A percentile compares a stretch with the other conserved stretches of the same genome.
These are phyloP conservation scores for Eremophila alpestris DNA, from an alignment of 2,797 vertebrate species.

Conservation along the genomic window DNA sequence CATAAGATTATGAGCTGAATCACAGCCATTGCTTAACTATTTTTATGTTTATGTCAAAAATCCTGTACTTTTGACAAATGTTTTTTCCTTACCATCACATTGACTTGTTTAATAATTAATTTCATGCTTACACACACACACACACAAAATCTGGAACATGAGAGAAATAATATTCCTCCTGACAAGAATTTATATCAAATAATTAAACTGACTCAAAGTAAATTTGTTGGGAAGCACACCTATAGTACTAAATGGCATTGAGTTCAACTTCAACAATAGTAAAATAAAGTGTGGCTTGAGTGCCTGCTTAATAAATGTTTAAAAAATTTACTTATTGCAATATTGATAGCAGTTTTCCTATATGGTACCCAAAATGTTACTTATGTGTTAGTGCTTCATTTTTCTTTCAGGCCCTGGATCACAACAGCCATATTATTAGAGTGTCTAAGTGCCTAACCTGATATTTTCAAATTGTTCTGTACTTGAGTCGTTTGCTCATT, in stretches of 20 bases:
- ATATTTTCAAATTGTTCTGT: background rate
- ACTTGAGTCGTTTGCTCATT: background rate
- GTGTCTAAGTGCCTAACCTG: background rate
- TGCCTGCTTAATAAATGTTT: background rate
- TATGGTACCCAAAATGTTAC: background rate
- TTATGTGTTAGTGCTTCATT: rapidly evolving
- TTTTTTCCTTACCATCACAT: background rate
- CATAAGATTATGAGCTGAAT: too few species aligned
- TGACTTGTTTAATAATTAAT: background rate
- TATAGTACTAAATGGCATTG: background rate
- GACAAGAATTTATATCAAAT: background rate
- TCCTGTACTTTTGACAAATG: background rate
- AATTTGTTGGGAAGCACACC: background rate
- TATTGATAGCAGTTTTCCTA: background rate
- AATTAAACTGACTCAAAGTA: background rate
- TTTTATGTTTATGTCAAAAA: background rate
- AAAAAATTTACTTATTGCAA: background rate
- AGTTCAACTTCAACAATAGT: background rate
- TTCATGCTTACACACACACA: background rate
- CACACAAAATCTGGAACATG: background rate
- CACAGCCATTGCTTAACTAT: background rate
- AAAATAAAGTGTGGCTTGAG: background rate
- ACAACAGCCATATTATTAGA: background rate
- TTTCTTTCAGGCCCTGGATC: background rate
- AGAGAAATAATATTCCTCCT: background rate